A percentile compares a stretch with the other conserved stretches of the same genome.
Conservation (phyloP, 2,888 invertebrate species). For the Agrilus biguttatus region DNA sequence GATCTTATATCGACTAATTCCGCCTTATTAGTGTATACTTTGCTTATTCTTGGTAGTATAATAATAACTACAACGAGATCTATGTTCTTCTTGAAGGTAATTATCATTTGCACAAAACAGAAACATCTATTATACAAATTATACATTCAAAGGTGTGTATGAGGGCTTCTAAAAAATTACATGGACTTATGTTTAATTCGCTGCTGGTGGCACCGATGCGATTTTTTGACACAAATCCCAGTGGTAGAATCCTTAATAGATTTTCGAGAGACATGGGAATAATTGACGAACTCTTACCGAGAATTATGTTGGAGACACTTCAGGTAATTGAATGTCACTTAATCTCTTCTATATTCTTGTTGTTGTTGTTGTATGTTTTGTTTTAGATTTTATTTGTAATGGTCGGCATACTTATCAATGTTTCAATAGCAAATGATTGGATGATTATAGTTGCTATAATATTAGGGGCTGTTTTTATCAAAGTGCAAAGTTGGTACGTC, state of each 20-base stretch:
- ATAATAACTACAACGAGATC: conserved; percentile 40
- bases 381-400: conserved; percentile 44
- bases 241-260: conserved; percentile 58
- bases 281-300: conserved; percentile 43
- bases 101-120: too few species aligned
- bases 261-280: conserved; percentile 62
- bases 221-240: conserved; percentile 79
- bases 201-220: conserved; percentile 63
- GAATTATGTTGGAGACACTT: conserved; percentile 36
- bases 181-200: conserved; percentile 71
- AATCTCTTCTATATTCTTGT: not conserved
- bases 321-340: conserved; percentile 24
- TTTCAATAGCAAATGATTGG: conserved; percentile 51
- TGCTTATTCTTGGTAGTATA: conserved; percentile 22
- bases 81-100: conserved; percentile 44
- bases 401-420: conserved; percentile 52
- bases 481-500: conserved; percentile 49
- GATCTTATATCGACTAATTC: conserved; percentile 7
- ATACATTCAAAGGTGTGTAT: conserved; percentile 44
- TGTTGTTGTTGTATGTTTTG: not conserved
- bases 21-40: conserved; percentile 28
- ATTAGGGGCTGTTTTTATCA: conserved; percentile 46
- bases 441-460: conserved; percentile 45
- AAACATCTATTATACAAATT: too few species aligned
- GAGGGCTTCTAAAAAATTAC: conserved; percentile 60